Evolutionary conservation across 2,888 invertebrate species (phyloP).

Genomic region (Drosophila atripex): DNA sequence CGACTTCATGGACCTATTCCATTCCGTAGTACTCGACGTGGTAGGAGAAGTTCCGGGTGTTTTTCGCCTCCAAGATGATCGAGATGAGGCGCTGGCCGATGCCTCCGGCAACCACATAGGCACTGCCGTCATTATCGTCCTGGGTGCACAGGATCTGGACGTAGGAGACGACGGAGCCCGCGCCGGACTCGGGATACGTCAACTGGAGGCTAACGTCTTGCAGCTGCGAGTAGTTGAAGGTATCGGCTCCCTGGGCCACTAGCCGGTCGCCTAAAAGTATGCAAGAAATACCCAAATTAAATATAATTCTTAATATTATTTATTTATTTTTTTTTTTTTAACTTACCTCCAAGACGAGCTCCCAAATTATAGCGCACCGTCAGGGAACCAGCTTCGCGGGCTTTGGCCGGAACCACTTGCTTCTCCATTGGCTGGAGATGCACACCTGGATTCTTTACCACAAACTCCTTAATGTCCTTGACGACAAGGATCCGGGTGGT

Average conservation of each 20-base stretch:
- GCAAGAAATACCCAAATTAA: neutral
- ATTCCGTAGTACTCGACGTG: constrained; percentile 77
- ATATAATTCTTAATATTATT: neutral
- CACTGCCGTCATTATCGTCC: constrained; percentile 76
- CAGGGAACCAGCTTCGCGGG: constrained; percentile 38
- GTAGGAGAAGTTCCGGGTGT: constrained; percentile 78
- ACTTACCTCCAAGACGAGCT: constrained; percentile 74
- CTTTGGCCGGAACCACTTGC: constrained; percentile 35
- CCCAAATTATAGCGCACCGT: constrained; percentile 80
- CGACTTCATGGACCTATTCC: constrained; percentile 40
- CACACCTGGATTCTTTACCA: constrained; percentile 71
- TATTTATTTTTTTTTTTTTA: neutral
- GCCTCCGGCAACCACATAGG: constrained; percentile 82
- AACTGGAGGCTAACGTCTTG: constrained; percentile 80
- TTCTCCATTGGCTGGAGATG: constrained; percentile 65
- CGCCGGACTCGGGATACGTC: constrained; percentile 78
- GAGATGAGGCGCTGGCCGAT: constrained; percentile 81
- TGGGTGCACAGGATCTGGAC: constrained; percentile 79
- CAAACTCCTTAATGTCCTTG: constrained; percentile 73
- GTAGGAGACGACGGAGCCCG: constrained; percentile 74
- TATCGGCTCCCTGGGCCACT: constrained; percentile 78
- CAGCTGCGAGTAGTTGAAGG: constrained; percentile 62
- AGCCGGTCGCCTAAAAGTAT: constrained; percentile 76
- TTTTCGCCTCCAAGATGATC: constrained; percentile 79
- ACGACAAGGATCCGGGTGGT: constrained; percentile 64